phyloP scores from a whole-genome alignment of 2,797 vertebrate species.

The Sebastes kiyomatsui region DNA sequence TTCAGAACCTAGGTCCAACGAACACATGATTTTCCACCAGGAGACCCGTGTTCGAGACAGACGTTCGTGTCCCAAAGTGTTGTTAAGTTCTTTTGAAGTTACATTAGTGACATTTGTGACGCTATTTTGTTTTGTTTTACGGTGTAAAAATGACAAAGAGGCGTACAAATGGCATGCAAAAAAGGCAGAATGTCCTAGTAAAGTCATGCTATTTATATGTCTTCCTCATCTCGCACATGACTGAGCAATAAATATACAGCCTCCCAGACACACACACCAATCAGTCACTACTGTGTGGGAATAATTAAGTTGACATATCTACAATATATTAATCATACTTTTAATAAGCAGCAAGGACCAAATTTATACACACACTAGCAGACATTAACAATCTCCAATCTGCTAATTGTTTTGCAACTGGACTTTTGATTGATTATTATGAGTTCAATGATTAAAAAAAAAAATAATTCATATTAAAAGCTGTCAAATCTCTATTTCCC shows the following conservation, averaged over 20 bases:
- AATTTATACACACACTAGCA: slow-evolving; percentile 1
- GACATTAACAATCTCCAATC: slow-evolving; percentile 2
- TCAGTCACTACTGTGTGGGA: background rate
- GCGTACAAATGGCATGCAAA: no score
- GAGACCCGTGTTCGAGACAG: no score
- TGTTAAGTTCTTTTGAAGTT: no score
- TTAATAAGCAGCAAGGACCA: slow-evolving; percentile 7
- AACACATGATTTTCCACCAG: no score
- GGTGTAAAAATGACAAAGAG: no score
- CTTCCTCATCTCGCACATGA: background rate
- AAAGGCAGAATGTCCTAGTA: no score
- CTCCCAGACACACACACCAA: background rate
- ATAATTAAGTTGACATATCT: slow-evolving; percentile 24
- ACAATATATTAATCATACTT: slow-evolving; percentile 32
- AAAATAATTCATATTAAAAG: slow-evolving; percentile 1
- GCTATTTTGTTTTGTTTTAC: no score
- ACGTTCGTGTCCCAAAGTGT: no score
- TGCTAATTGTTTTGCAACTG: slow-evolving; percentile 30
- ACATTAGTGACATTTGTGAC: no score
- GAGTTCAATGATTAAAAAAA: background rate
- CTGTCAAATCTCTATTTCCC: slow-evolving; percentile 3
- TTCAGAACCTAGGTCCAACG: no score
- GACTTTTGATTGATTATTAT: slow-evolving; percentile 25
- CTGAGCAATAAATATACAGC: slow-evolving; percentile 10
- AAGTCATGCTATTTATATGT: no score